Evolutionary conservation across 92 coral and sea anemone species (phyloP).

Genomic region (Phymanthus crucifer): DNA sequence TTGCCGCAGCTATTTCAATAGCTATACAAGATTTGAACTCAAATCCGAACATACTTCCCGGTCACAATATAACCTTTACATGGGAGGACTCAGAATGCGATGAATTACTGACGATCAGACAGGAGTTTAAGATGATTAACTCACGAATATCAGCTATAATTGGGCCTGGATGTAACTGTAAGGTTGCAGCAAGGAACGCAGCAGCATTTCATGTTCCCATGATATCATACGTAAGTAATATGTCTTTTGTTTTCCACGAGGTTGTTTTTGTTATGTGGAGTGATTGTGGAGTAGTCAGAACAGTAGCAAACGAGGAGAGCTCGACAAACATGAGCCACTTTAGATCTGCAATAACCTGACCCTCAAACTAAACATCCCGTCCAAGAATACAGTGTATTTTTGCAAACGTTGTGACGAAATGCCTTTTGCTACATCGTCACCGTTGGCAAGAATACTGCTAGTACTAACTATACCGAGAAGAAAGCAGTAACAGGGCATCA

Average conservation of each 20-base stretch:
- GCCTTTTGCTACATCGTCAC: background rate
- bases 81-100: slow-evolving; percentile 80
- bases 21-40: slow-evolving; percentile 84
- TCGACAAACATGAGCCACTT: slow-evolving; percentile 39
- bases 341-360: slow-evolving; percentile 14
- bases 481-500: background rate
- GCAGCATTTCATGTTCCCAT: slow-evolving; percentile 74
- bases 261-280: slow-evolving; percentile 17
- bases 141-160: slow-evolving; percentile 70
- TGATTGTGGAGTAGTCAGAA: slow-evolving; percentile 25
- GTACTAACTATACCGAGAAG: background rate
- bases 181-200: slow-evolving; percentile 86
- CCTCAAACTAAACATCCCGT: slow-evolving; percentile 12
- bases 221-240: slow-evolving; percentile 74
- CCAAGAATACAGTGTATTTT: background rate
- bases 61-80: slow-evolving; percentile 75
- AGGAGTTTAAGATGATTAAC: slow-evolving; percentile 66
- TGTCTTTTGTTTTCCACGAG: background rate
- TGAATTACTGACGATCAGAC: slow-evolving; percentile 61
- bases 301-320: slow-evolving; percentile 35
- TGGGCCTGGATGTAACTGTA: slow-evolving; percentile 80
- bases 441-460: background rate
- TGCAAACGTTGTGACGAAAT: background rate
- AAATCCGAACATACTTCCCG: slow-evolving; percentile 70
- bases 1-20: slow-evolving; percentile 84